These are phyloP conservation scores for Calycopis cecrops DNA, from an alignment of 1,140 invertebrate species.

Conservation along the genomic window DNA sequence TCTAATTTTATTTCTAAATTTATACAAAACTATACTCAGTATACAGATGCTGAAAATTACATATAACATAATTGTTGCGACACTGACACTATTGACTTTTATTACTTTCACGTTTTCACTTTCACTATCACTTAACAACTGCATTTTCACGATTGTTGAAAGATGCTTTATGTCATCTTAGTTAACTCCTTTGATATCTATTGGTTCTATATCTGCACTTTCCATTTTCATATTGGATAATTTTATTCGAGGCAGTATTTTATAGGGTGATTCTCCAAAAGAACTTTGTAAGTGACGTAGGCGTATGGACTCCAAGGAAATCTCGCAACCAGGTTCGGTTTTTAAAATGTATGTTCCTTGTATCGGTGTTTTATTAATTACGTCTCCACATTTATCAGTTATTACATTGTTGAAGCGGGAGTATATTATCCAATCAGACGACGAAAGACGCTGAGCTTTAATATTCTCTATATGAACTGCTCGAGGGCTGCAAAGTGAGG, in stretches of 20 bases:
- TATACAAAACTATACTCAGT: neutral
- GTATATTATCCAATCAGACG: constrained; percentile 11
- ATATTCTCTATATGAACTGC: constrained; percentile 8
- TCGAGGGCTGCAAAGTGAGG: constrained; percentile 6
- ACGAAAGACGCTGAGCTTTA: constrained; percentile 1
- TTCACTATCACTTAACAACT: constrained; percentile 16
- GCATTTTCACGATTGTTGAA: constrained; percentile 13
- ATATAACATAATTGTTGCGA: constrained; percentile 12
- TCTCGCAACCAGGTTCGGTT: constrained; percentile 6
- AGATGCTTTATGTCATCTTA: constrained; percentile 13
- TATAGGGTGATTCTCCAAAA: constrained; percentile 12
- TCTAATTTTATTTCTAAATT: constrained; percentile 15
- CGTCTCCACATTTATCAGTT: constrained; percentile 3
- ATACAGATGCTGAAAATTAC: constrained; percentile 7
- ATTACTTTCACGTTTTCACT: constrained; percentile 11
- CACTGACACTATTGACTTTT: constrained; percentile 15
- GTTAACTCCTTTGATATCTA: constrained; percentile 16
- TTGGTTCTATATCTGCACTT: neutral
- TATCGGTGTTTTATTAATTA: constrained; percentile 10
- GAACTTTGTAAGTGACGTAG: constrained; percentile 9
- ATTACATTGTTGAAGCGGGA: neutral
- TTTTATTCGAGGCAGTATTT: constrained; percentile 7
- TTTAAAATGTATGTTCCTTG: constrained; percentile 15
- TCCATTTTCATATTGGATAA: constrained; percentile 1
- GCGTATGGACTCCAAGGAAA: neutral